Evolutionary conservation across 1,140 invertebrate species (phyloP), one percentile per base, ranked within the genome.

Genomic region (Scaptomyza graminum): DNA sequence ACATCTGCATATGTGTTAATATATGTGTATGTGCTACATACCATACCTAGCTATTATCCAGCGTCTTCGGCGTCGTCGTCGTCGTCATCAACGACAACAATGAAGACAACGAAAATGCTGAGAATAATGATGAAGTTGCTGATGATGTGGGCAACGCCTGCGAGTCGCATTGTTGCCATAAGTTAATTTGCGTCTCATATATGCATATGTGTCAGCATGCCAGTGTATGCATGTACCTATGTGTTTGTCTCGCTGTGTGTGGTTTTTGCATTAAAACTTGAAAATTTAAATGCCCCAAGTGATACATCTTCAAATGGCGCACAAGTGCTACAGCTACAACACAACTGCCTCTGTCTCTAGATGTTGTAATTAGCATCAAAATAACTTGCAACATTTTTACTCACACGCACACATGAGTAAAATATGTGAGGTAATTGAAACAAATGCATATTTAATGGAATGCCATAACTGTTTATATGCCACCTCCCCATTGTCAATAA

Each of bases 271-370:
- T 85, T 85, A 85, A 87, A 85, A 85, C 82, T 85, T 81, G 76
- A 75, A 87, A 87, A 82, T 87, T 85, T 87, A 85, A 85, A 82
- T 82, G 78, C 82, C 82, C 56, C 61, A 82, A 85, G 82, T 81
- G 67, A 66, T 60, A 70, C 57, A 85, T 75, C 82, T 87, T 81
- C 65, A 85, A 66, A 62, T 61, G 39, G 39, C 60, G 50, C 46
- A 63, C 47, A 79, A 73, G 43, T 55, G 57, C 60, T 18, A 44
- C 31, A 34, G 31, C 31, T 31, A 34, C 37, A n/a, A 41, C 37
- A 41, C 12, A 41, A 41, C 12, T 39, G 18, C 18, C 18, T 22
- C 18, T 60, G 62, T 67, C 61, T 66, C 74, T 66, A 67, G 56
- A 46, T 67, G 46, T 59, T 44, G 74, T 87, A 85, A 85, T 85